A percentile compares a stretch with the other conserved stretches of the same genome.
Evolutionary conservation across 2,797 vertebrate species (phyloP).

Genomic region (Vultur gryphus): DNA sequence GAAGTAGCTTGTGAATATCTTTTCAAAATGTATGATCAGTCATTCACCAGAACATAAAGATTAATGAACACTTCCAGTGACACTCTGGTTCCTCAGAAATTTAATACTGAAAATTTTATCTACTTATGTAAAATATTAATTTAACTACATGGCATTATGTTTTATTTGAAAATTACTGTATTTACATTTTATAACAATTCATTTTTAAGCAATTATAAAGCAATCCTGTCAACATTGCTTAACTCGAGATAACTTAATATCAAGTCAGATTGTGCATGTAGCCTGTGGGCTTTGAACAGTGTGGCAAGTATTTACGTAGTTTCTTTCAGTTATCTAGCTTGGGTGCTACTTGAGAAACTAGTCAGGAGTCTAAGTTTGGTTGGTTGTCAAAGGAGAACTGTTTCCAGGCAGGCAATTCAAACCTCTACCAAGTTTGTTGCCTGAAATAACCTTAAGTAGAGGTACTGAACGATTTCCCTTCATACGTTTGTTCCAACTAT

Average conservation of each 20-base stretch:
- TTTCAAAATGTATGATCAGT: background rate
- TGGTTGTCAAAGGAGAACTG: background rate
- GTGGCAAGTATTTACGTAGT: background rate
- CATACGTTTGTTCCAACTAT: accelerated
- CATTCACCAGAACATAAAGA: background rate
- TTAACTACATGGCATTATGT: background rate
- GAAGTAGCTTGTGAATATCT: background rate
- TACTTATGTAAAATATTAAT: background rate
- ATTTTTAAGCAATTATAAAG: background rate
- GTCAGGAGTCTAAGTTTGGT: background rate
- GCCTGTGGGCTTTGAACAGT: background rate
- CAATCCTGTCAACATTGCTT: background rate
- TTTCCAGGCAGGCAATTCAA: background rate
- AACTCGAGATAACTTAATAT: background rate
- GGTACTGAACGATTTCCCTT: background rate
- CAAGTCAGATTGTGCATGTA: background rate
- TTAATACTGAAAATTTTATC: background rate
- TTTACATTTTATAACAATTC: background rate
- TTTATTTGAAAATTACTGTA: background rate
- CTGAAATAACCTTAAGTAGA: background rate
- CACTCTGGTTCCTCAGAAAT: background rate
- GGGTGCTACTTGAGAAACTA: background rate
- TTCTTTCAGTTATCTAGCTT: background rate
- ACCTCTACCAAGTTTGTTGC: background rate
- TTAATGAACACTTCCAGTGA: background rate